Evolutionary conservation across 2,113 vertebrate species (phyloP), one percentile per base, ranked within the genome.

Genomic region (Sorex fumeus): DNA sequence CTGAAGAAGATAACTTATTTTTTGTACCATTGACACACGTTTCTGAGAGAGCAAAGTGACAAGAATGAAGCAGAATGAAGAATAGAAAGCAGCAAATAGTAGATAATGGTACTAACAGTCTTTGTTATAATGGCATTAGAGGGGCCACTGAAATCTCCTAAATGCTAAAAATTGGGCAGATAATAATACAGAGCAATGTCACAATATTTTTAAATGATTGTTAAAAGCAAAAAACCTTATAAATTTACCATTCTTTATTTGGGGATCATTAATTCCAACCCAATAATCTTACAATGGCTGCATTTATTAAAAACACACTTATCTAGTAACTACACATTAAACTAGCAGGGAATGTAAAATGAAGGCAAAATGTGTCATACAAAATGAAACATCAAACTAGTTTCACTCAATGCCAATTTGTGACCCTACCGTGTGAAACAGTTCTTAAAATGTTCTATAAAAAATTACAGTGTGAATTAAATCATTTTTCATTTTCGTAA

Each of bases 1-100:
- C 11, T 77, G 45, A 80, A 50, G 62, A 81, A 87, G 64, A 30
- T 57, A 81, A 36, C 67, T 84, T 78, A 70, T 80, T 70, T 67
- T 83, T n/a, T 45, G 15, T 66, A 85, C 77, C 11, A 66, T 28
- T 79, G 5, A 4, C 79, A 28, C 79, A 28, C 50, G 19, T 7
- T 70, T 77, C 53, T 86, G 64, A 45, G 40, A 72, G 75, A 78
- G 18, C 13, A 88, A 89, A 82, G 13, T 88, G 70, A 69, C 4
- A 60, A 85, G 80, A 69, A 47, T 72, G 1, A 82, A 88, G 34
- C 36, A 45, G 50, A 79, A 47, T 74, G 21, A 70, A 87, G 47
- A 88, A 57, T 23, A 36, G 32, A 88, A 81, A 78, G 19, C 21
- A 84, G 8, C 13, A 77, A 84, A 81, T 9, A 47, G 0, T 25